These are phyloP conservation scores for Hyposoter didymator DNA, from an alignment of 2,888 invertebrate species.

Conservation along the genomic window DNA sequence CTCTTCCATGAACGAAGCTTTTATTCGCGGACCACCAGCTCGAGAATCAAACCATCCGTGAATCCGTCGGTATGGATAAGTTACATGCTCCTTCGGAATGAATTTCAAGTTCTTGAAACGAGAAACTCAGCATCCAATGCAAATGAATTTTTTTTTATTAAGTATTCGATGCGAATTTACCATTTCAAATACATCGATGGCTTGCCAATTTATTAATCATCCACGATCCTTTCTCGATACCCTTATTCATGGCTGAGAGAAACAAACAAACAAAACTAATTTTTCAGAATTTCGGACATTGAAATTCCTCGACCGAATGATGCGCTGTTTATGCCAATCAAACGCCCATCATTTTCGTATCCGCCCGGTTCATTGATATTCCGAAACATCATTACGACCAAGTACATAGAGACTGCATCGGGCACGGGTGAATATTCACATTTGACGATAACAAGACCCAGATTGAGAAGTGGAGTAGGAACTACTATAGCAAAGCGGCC, in stretches of 20 bases:
- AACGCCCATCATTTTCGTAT: background rate
- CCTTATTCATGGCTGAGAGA: background rate
- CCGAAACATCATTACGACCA: background rate
- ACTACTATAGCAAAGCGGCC: background rate
- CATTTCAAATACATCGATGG: conserved; percentile 1
- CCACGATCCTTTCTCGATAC: background rate
- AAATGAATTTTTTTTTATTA: conserved; percentile 8
- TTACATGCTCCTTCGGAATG: background rate
- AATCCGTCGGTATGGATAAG: conserved; percentile 42
- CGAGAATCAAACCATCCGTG: conserved; percentile 33
- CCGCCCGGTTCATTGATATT: background rate
- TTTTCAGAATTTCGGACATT: background rate
- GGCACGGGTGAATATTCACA: background rate
- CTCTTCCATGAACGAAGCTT: conserved; percentile 45
- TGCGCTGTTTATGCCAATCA: background rate
- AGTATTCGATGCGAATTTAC: background rate
- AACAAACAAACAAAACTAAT: background rate
- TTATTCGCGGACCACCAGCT: conserved; percentile 62
- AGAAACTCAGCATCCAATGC: background rate
- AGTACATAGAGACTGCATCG: background rate
- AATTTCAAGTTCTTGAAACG: conserved; percentile 15
- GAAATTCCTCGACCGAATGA: background rate
- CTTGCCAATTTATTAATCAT: conserved; percentile 2
- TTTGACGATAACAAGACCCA: background rate
- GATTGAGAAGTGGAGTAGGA: conserved; percentile 2